Evolutionary conservation across 2,888 invertebrate species (phyloP).

Genomic region (Dexiosoma caninum): DNA sequence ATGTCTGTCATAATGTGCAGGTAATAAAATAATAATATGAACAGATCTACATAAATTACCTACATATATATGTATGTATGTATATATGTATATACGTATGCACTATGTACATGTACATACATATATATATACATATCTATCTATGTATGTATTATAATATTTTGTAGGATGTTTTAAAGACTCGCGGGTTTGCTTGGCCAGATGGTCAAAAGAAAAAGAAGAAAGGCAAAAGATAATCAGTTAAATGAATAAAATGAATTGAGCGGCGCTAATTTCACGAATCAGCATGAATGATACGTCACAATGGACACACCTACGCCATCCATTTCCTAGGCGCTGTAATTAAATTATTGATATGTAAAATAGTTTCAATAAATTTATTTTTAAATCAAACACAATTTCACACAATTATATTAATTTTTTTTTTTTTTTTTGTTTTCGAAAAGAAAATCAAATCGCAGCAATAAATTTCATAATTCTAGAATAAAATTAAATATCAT

Average conservation of each 20-base stretch:
- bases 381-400: slow-evolving; percentile 44
- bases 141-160: neutral
- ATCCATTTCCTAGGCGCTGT: slow-evolving; percentile 7
- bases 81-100: neutral
- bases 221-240: slow-evolving; percentile 81
- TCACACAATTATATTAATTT: too few relatives aligned
- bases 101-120: too few relatives aligned
- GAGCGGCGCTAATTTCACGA: neutral
- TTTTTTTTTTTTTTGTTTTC: slow-evolving; percentile 31
- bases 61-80: neutral
- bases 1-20: slow-evolving; percentile 94
- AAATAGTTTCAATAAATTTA: slow-evolving; percentile 38
- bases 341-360: slow-evolving; percentile 12
- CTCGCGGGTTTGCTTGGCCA: slow-evolving; percentile 93
- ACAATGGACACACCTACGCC: slow-evolving; percentile 25
- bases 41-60: too few relatives aligned
- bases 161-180: slow-evolving; percentile 86
- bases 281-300: slow-evolving; percentile 14
- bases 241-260: neutral
- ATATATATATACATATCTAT: neutral
- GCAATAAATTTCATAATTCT: slow-evolving; percentile 42
- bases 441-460: slow-evolving; percentile 26
- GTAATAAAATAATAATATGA: too few relatives aligned
- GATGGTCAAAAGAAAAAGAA: slow-evolving; percentile 92
- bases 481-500: slow-evolving; percentile 38